These are phyloP conservation scores for Dermolepida albohirtum DNA, from an alignment of 2,888 invertebrate genomes.

Conservation along the genomic window DNA sequence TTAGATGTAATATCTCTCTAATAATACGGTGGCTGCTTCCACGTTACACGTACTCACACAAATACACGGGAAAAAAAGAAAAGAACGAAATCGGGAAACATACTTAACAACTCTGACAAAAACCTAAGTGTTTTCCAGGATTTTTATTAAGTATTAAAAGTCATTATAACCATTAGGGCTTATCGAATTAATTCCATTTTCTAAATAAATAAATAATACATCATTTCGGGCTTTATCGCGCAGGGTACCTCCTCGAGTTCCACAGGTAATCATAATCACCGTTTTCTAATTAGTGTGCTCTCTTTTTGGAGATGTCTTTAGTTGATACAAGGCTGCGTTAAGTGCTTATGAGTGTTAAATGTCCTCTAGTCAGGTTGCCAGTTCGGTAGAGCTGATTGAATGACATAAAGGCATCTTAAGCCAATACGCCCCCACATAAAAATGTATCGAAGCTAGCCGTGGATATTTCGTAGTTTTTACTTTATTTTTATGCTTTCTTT, in stretches of 20 bases:
- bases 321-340: neutral
- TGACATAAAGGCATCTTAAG: no score
- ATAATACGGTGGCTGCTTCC: no score
- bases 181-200: constrained; percentile 10
- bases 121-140: neutral
- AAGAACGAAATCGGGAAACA: no score
- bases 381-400: no score
- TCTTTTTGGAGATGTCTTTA: constrained; percentile 3
- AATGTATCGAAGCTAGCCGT: no score
- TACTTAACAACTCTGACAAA: no score
- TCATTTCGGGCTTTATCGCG: neutral
- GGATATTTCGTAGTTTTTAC: no score
- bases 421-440: no score
- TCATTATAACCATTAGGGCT: constrained; percentile 5
- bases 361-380: neutral
- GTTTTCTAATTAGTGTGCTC: constrained; percentile 2
- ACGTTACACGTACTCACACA: no score
- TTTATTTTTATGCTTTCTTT: no score
- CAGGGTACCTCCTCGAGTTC: neutral
- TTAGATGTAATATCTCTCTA: no score
- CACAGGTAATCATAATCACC: constrained; percentile 2
- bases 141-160: constrained; percentile 7
- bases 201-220: constrained; percentile 13
- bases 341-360: constrained; percentile 15
- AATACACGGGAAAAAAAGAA: no score